phyloP scores from a whole-genome alignment of 2,888 invertebrate species.

The Ormia ochracea region DNA sequence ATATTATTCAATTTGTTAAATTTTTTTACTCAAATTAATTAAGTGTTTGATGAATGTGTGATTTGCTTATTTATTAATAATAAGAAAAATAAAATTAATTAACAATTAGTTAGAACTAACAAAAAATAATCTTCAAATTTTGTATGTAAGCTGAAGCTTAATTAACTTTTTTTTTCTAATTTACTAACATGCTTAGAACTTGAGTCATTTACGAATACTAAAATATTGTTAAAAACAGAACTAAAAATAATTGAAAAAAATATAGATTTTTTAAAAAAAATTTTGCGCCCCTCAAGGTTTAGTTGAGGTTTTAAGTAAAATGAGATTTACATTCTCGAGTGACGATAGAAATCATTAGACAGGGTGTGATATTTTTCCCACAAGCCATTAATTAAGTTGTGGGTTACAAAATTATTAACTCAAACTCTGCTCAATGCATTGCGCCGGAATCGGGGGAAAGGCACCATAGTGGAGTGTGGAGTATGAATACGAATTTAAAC shows the following conservation, averaged over 20 bases:
- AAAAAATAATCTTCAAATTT: background rate
- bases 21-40: background rate
- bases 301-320: no score
- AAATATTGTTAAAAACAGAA: background rate
- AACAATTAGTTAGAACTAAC: background rate
- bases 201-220: background rate
- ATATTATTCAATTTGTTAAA: background rate
- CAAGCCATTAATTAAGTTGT: no score
- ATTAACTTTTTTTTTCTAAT: background rate
- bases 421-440: no score
- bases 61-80: constrained; percentile 6
- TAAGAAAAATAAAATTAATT: background rate
- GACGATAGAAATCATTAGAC: no score
- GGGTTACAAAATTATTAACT: no score
- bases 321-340: no score
- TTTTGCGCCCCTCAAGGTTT: no score
- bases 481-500: no score
- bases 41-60: constrained; percentile 14
- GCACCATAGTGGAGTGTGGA: no score
- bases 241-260: background rate
- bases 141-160: constrained; percentile 9
- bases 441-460: no score
- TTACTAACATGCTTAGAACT: background rate
- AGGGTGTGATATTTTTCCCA: no score
- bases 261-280: no score